These are phyloP conservation scores for Lipophrys pholis DNA, from an alignment of 2,113 vertebrate genomes.

Conservation along the genomic window DNA sequence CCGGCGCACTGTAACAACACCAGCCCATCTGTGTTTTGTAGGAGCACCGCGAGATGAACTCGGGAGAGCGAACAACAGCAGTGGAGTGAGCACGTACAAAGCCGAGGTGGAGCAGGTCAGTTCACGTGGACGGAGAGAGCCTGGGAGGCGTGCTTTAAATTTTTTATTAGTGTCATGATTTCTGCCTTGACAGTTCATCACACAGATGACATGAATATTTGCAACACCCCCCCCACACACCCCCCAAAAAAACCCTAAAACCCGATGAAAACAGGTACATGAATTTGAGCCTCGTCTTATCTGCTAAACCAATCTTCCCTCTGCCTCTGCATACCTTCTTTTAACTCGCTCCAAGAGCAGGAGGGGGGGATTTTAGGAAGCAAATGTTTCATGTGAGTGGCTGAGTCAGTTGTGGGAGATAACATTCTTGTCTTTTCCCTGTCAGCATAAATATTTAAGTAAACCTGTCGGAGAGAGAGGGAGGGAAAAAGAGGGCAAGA, in stretches of 20 bases:
- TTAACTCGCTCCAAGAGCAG: conserved; percentile 39
- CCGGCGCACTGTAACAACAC: conserved; percentile 49
- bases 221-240: not conserved
- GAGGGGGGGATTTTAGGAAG: conserved; percentile 31
- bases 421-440: conserved; percentile 77
- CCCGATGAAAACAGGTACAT: conserved; percentile 24
- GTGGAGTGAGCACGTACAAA: not conserved
- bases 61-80: conserved; percentile 12
- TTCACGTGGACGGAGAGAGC: not conserved
- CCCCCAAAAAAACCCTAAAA: not conserved
- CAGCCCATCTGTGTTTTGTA: conserved; percentile 61
- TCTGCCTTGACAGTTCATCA: conserved; percentile 33
- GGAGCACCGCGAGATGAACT: conserved; percentile 20
- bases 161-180: conserved; percentile 30
- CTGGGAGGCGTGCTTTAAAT: conserved; percentile 17
- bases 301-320: conserved; percentile 38
- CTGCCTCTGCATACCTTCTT: conserved; percentile 44
- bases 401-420: conserved; percentile 70
- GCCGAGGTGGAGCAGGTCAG: conserved; percentile 12
- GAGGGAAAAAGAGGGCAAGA: conserved; percentile 27
- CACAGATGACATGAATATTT: conserved; percentile 33
- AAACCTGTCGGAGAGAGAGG: conserved; percentile 66
- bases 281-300: conserved; percentile 22
- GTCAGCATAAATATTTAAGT: conserved; percentile 84
- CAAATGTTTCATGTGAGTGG: conserved; percentile 62